phyloP scores from a whole-genome alignment of 1,140 invertebrate genomes.

The Atta cephalotes region DNA sequence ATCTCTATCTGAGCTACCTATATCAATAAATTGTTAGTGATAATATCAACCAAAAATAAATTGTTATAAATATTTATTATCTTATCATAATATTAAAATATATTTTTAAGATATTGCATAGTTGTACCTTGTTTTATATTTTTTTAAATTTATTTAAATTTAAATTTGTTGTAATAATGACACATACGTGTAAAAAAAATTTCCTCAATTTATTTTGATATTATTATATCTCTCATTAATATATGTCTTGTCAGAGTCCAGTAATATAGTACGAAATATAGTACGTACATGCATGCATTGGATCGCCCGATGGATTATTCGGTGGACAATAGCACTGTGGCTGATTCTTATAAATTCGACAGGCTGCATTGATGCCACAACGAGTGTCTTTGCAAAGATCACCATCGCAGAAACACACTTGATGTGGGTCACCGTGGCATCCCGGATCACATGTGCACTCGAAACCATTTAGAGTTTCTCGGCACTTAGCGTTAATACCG shows the following conservation, averaged over 20 bases:
- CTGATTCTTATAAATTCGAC: constrained; percentile 89
- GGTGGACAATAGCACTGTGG: constrained; percentile 94
- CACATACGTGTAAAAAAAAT: neutral
- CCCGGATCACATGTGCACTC: constrained; percentile 93
- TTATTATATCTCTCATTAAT: neutral
- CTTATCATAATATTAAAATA: neutral
- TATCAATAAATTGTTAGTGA: constrained; percentile 54
- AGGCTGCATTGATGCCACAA: constrained; percentile 94
- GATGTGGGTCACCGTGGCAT: constrained; percentile 93
- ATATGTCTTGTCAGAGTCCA: neutral
- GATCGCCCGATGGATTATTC: constrained; percentile 93
- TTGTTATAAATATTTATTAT: neutral
- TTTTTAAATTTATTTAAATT: neutral
- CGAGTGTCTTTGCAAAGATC: constrained; percentile 90
- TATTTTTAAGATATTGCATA: neutral
- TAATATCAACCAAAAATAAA: neutral
- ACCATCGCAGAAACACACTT: constrained; percentile 91
- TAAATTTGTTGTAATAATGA: neutral
- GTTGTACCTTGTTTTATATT: neutral
- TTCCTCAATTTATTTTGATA: neutral
- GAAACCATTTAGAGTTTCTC: constrained; percentile 89
- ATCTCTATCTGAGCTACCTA: constrained; percentile 89
- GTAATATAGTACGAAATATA: constrained; percentile 2
- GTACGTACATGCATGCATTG: constrained; percentile 92
- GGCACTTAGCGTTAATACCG: constrained; percentile 93